Conservation (phyloP, 2,797 vertebrate genomes). For the Balearica regulorum region DNA sequence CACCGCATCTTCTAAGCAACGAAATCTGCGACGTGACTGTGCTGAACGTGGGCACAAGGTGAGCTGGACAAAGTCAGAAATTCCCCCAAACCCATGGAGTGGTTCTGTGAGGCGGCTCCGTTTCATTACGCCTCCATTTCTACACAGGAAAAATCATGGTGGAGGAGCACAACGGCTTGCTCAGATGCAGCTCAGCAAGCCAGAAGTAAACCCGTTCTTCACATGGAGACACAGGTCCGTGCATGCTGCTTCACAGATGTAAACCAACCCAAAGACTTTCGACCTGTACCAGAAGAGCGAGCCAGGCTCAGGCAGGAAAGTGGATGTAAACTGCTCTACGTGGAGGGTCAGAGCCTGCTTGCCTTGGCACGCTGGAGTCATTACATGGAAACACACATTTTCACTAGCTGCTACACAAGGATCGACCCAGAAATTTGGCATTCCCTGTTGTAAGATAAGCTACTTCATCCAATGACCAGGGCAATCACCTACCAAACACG, state of each 20-base stretch:
- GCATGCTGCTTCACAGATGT: background rate
- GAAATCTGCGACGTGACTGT: rapidly evolving
- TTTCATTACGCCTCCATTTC: rapidly evolving
- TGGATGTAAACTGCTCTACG: rapidly evolving
- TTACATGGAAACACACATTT: rapidly evolving
- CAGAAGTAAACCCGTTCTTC: background rate
- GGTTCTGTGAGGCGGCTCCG: rapidly evolving
- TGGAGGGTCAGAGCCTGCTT: rapidly evolving
- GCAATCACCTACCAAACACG: rapidly evolving
- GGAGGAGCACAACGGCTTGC: background rate
- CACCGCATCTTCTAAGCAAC: background rate
- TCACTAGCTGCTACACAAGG: background rate
- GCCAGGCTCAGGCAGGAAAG: rapidly evolving
- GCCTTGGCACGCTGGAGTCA: rapidly evolving
- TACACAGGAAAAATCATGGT: rapidly evolving
- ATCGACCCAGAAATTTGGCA: background rate
- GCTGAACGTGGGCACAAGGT: background rate
- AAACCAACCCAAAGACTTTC: background rate
- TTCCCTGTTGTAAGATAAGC: background rate
- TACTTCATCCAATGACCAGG: background rate
- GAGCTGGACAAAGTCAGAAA: background rate
- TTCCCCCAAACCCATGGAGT: rapidly evolving
- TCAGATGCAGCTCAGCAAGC: background rate
- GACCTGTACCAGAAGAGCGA: background rate
- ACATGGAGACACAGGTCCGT: rapidly evolving